Evolutionary conservation across 2,113 vertebrate species (phyloP), one percentile per base, ranked within the genome.

Genomic region (Dipodomys spectabilis): DNA sequence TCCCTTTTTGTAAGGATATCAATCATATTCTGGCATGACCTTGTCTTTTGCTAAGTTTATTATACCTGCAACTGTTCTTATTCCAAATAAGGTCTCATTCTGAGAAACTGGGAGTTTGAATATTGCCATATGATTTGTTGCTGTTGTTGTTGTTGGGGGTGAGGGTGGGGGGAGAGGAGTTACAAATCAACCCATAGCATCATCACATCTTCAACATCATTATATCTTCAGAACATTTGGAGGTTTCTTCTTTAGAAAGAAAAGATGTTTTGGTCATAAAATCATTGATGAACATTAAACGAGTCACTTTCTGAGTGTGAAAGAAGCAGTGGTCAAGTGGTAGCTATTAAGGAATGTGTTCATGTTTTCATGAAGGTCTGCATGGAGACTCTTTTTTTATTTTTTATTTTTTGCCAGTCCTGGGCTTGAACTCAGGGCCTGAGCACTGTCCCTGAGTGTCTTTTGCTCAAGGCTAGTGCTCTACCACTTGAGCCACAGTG

Each of bases 241-340:
- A 71, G 32, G 22, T 86, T 88, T 86, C 78, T 44, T 83, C 28
- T 90, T 57, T 28, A 79, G 79, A 95, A 71, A 74, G 13, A 84
- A 81, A 84, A 83, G 68, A 64, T 15, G n/a, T 60, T 83, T 88
- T 82, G 25, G 25, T 85, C 45, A 32, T 5, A 87, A 67, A 45
- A 60, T 60, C 60, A 30, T 49, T 73, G 44, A 32, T 32, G n/a
- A 77, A 16, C 32, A 32, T 35, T 62, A 72, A 25, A 64, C 73
- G 64, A 81, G 32, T 87, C 27, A 53, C 8, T 83, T 53, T 72
- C 30, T 68, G 44, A 72, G 23, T 49, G 78, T 64, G 20, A 84
- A 53, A 53, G 49, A 86, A 71, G 7, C 2, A 13, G 30, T 73
- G 4, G 60, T 35, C 32, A 82, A 68, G 35, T 32, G 22, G 45